These are phyloP conservation scores for Eurois occulta DNA, from an alignment of 2,888 invertebrate genomes.

Conservation along the genomic window DNA sequence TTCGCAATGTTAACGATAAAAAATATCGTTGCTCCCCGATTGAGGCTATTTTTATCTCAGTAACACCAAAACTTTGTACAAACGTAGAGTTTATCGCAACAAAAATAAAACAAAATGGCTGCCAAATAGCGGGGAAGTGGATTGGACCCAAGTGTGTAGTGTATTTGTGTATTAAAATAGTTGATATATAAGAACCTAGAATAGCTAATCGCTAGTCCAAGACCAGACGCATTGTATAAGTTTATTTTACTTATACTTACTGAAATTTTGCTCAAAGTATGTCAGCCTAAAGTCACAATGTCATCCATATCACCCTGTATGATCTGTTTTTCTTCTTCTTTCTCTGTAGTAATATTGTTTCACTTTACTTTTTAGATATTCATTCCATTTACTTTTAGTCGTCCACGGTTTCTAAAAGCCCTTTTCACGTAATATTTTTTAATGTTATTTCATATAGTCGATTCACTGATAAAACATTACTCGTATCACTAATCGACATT, in stretches of 20 bases:
- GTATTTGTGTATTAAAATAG: too few relatives aligned
- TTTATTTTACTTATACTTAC: conserved; percentile 10
- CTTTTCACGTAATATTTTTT: neutral
- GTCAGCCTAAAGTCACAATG: neutral
- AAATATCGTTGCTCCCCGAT: too few relatives aligned
- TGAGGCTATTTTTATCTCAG: too few relatives aligned
- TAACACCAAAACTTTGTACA: too few relatives aligned
- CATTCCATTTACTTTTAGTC: neutral
- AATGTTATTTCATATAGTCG: neutral
- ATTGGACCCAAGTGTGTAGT: too few relatives aligned
- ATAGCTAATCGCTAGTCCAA: too few relatives aligned
- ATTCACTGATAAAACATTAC: neutral
- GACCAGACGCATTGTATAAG: neutral
- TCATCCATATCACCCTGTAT: neutral
- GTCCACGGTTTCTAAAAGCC: neutral
- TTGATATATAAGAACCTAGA: too few relatives aligned
- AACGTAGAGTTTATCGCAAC: too few relatives aligned
- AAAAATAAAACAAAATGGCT: too few relatives aligned
- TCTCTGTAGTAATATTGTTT: neutral
- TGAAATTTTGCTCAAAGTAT: neutral
- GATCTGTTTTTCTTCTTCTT: neutral
- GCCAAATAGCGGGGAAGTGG: too few relatives aligned
- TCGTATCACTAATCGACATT: too few relatives aligned
- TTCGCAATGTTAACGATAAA: too few relatives aligned
- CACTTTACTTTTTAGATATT: neutral